Evolutionary conservation across 2,888 invertebrate genomes (phyloP), one percentile per base, ranked within the genome.

Genomic region (Cephus spinipes): DNA sequence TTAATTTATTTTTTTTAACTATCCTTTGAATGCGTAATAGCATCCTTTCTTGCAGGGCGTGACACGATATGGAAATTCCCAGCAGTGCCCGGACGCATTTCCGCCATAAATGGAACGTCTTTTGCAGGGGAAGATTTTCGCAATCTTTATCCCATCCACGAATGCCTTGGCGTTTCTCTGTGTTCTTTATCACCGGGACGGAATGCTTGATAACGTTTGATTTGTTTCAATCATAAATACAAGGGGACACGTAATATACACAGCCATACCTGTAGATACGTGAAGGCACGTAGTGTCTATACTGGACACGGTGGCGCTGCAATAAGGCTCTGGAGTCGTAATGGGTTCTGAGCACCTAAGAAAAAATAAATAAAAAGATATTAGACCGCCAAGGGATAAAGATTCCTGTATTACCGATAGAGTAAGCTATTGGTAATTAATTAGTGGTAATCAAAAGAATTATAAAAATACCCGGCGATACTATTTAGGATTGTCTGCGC

Each of bases 161-260:
- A 87, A 91, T 91, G 84, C 90, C 90, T 84, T 83, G 84, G 87
- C 90, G 90, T 90, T 85, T 85, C 86, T 89, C 90, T 90, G 91
- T 90, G 87, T 91, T 91, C 90, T 91, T 91, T 91, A 91, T 91
- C 90, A 85, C 84, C 88, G 83, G 81, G 83, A 83, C 84, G 90
- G 91, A 91, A 91, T 91, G 90, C 90, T 90, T 91, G 91, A 91
- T 91, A 91, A 91, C 88, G 85, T 91, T 91, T 91, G 91, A 91
- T 91, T 91, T 91, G 91, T 91, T 90, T 90, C 89, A 90, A 90
- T 91, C 91, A 89, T 91, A 91, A 91, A 91, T 91, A 87, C 85
- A 81, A 80, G 73, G 79, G 83, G 82, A 79, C 82, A 81, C 84
- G 86, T 85, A 87, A 88, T 88, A 87, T 35, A 33, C 15, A 12